Evolutionary conservation across 1,140 invertebrate species (phyloP), one percentile per base, ranked within the genome.

Genomic region (Anoplophora glabripennis): DNA sequence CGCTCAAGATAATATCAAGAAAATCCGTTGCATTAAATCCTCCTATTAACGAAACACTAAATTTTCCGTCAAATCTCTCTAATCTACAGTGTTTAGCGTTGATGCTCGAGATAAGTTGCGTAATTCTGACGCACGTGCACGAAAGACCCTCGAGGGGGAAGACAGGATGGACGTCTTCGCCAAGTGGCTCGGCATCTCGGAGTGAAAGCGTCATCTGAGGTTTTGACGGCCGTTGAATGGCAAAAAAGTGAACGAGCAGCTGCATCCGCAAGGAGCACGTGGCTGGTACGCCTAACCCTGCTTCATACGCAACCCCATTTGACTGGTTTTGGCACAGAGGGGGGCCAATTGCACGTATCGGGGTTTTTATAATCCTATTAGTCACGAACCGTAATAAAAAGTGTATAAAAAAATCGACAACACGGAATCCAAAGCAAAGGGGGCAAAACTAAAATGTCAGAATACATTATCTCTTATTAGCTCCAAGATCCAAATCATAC

Each of bases 191-290:
- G 9, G 17, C 10, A 5, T 3, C 21, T 28, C 21, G 7, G 28
- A 46, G 28, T 21, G 44, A 17, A 46, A 46, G 44, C 28, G 11
- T n/a, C 28, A 15, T 17, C 17, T 46, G 44, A 28, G 44, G 11
- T 46, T n/a, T 40, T 40, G 38, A 21, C 17, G 17, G 17, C 15
- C 17, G 17, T 46, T 46, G 15, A 21, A 46, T 46, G 12, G 44
- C 44, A 9, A 18, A 46, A 46, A 46, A 46, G 15, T n/a, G 44
- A 46, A 11, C 44, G 11, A 46, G 44, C 44, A 46, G 44, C 44
- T 46, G 44, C 44, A 46, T 46, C 44, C 44, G 44, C 18, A 46
- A 28, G 18, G 15, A 46, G 44, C 44, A 46, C 44, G 44, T 46
- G 44, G 44, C 17, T 18, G 44, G 17, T 17, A 28, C 14, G 11